Percentiles rank a stretch among this genome's conserved stretches.
Conservation (phyloP, 2,888 invertebrate species). For the Phoenoteleia sp. region DNA sequence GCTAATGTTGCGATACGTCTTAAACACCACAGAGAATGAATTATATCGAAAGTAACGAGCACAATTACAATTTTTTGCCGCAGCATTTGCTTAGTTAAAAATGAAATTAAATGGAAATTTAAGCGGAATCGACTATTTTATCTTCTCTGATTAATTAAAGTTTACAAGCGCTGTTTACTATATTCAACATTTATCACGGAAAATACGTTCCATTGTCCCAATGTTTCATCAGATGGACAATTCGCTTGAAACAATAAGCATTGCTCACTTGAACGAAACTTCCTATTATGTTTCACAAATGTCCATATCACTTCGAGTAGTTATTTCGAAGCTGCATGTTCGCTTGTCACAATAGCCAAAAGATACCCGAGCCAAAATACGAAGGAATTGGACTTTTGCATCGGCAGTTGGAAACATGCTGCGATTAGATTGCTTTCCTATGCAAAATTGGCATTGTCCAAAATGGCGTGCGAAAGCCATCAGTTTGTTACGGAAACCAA, state of each 20-base stretch:
- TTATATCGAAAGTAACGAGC: too few relatives aligned
- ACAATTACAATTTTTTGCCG: too few relatives aligned
- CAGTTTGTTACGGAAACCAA: slow-evolving; percentile 32
- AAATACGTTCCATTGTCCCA: slow-evolving; percentile 54
- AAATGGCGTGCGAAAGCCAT: slow-evolving; percentile 16
- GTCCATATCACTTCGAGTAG: slow-evolving; percentile 62
- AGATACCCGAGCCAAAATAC: slow-evolving; percentile 47
- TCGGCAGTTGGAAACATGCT: slow-evolving; percentile 5
- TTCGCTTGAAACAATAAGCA: slow-evolving; percentile 60
- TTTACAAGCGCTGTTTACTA: slow-evolving; percentile 41
- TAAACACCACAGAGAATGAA: slow-evolving; percentile 2
- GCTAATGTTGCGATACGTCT: slow-evolving; percentile 22
- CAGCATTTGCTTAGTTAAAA: not conserved
- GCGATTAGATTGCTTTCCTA: slow-evolving; percentile 55
- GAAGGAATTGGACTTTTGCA: slow-evolving; percentile 54
- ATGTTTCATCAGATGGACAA: slow-evolving; percentile 62
- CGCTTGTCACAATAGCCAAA: slow-evolving; percentile 49
- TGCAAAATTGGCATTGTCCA: slow-evolving; percentile 53
- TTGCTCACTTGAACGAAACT: slow-evolving; percentile 61
- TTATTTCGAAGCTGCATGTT: slow-evolving; percentile 47
- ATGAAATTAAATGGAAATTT: slow-evolving; percentile 30
- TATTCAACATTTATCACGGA: slow-evolving; percentile 54
- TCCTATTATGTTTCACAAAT: slow-evolving; percentile 56
- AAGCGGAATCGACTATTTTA: too few relatives aligned
- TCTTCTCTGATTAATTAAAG: slow-evolving; percentile 43